Evolutionary conservation across 2,797 vertebrate species (phyloP), one percentile per base, ranked within the genome.

Genomic region (Acridotheres tristis): DNA sequence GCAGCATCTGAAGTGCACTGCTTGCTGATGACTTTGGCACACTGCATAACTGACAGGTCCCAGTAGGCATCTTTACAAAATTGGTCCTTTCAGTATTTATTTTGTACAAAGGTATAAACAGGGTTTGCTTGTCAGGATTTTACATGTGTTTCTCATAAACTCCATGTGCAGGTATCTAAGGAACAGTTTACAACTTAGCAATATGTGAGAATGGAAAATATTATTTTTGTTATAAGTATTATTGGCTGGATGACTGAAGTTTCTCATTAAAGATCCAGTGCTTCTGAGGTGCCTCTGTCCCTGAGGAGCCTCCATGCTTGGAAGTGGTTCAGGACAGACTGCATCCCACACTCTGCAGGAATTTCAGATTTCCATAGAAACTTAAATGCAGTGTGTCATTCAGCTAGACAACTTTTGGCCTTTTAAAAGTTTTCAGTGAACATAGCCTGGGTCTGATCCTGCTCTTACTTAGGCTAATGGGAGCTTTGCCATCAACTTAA

Each of bases 71-170:
- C 61, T 89, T 79, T 32, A 94, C 84, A 87, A 93, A 96, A 96
- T 80, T 89, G 74, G 63, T 94, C 48, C 88, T 97, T 97, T 97
- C 94, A 94, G 86, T 80, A 95, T 94, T 94, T 90, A 93, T 90
- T 96, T 93, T 85, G 67, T 93, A 42, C 43, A 66, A 96, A 95
- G 88, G 81, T 90, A 96, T 81, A 96, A 96, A 96, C 84, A 85
- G 73, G 62, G 73, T 75, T 89, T 88, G 58, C 89, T 71, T 77
- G 73, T 95, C 36, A 38, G 82, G 79, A 42, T 91, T 94, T 94
- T 94, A 87, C 96, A 97, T 96, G 72, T 97, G 97, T 95, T 97
- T 97, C 87, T 94, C 92, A 96, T 97, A 96, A 96, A 88, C 47
- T 89, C 69, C 22, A 16, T 75, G 80, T 95, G 85, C 81, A 91